Conservation (phyloP, 1,140 invertebrate genomes). For the Drosophila biarmipes region DNA sequence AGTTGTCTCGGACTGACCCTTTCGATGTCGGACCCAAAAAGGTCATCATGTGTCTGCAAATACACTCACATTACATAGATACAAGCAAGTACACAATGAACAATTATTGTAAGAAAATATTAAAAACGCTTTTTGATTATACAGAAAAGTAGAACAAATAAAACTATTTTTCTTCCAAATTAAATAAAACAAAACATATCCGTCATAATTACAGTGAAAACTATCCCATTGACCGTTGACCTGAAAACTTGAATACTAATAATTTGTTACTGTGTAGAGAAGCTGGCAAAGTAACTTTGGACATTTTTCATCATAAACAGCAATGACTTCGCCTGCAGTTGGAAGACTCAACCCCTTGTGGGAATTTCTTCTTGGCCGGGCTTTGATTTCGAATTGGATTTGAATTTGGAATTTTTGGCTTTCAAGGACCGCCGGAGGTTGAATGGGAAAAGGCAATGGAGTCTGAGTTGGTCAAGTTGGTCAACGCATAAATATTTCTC, state of each 20-base stretch:
- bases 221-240: no score
- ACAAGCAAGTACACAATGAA: not conserved
- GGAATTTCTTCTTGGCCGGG: conserved; percentile 30
- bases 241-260: no score
- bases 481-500: conserved; percentile 80
- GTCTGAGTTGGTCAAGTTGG: conserved; percentile 54
- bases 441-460: conserved; percentile 30
- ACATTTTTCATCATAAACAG: conserved; percentile 80
- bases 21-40: conserved; percentile 60
- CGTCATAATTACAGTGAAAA: no score
- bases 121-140: not conserved
- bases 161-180: no score
- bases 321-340: conserved; percentile 40
- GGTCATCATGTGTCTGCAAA: conserved; percentile 64
- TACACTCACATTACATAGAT: conserved; percentile 11
- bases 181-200: no score
- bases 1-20: conserved; percentile 70
- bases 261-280: conserved; percentile 1
- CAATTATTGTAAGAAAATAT: not conserved
- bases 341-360: conserved; percentile 26
- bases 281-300: conserved; percentile 68
- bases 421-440: conserved; percentile 37
- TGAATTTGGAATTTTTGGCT: conserved; percentile 80
- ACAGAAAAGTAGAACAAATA: not conserved
- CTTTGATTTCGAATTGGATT: conserved; percentile 82